Evolutionary conservation across 2,888 invertebrate species (phyloP).

Genomic region (Drosophila dives): DNA sequence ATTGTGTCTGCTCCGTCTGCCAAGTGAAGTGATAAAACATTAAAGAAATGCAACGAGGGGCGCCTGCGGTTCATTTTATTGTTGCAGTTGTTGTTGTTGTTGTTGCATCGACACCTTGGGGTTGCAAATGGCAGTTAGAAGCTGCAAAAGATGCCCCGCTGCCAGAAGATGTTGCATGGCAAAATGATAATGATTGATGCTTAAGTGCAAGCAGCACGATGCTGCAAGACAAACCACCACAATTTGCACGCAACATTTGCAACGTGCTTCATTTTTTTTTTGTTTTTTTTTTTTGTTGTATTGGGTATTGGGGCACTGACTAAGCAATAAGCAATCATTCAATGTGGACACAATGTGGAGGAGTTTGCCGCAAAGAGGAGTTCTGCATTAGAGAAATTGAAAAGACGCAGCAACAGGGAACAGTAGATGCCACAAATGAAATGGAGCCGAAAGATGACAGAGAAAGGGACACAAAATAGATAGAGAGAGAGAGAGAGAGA

Average conservation of each 20-base stretch:
- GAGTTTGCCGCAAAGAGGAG: constrained; percentile 6
- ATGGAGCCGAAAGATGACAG: constrained; percentile 17
- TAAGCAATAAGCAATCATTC: constrained; percentile 72
- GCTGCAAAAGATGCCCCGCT: constrained; percentile 29
- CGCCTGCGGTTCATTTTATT: constrained; percentile 19
- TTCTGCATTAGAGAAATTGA: constrained; percentile 67
- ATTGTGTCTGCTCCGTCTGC: constrained; percentile 38
- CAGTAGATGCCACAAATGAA: constrained; percentile 20
- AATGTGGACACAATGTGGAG: constrained; percentile 54
- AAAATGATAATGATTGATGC: constrained; percentile 80
- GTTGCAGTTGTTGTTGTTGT: constrained; percentile 1
- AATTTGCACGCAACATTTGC: constrained; percentile 36
- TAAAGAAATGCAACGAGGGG: constrained; percentile 58
- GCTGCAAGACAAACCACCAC: constrained; percentile 13
- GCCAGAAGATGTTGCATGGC: constrained; percentile 64
- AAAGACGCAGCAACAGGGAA: constrained; percentile 9
- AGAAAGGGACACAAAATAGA: neutral
- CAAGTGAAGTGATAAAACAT: constrained; percentile 78
- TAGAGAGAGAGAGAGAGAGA: neutral
- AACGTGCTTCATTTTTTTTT: neutral
- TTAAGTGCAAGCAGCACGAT: constrained; percentile 48
- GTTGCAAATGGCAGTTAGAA: constrained; percentile 69
- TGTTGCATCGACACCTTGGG: constrained; percentile 60
- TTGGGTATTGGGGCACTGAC: constrained; percentile 23
- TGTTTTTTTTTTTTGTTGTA: too few species aligned